These are phyloP conservation scores for Drosophila atroscutellata DNA, from an alignment of 2,888 invertebrate genomes.

Conservation along the genomic window DNA sequence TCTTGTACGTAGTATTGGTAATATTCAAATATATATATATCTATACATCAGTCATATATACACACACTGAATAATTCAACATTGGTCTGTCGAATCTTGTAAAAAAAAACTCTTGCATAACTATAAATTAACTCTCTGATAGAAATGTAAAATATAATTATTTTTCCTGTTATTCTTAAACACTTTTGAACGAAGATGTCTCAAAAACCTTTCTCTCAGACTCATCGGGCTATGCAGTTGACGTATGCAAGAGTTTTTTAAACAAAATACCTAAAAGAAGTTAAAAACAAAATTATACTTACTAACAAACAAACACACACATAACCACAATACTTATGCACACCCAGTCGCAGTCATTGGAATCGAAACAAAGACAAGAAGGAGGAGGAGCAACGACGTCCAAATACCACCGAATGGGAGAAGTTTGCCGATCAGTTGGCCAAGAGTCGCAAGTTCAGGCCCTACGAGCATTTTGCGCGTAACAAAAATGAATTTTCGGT, in stretches of 20 bases:
- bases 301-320: slow-evolving; percentile 45
- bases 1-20: slow-evolving; percentile 73
- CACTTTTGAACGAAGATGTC: background rate
- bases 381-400: slow-evolving; percentile 57
- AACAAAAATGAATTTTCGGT: slow-evolving; percentile 69
- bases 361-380: slow-evolving; percentile 15
- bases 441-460: slow-evolving; percentile 77
- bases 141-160: background rate
- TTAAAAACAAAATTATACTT: slow-evolving; percentile 6
- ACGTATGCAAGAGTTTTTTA: slow-evolving; percentile 22
- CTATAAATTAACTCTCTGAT: background rate
- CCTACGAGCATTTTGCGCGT: slow-evolving; percentile 74
- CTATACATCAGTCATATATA: slow-evolving; percentile 1
- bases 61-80: background rate
- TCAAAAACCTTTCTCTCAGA: background rate
- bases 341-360: slow-evolving; percentile 40
- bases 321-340: slow-evolving; percentile 6
- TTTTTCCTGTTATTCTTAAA: background rate
- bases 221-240: background rate
- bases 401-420: slow-evolving; percentile 83
- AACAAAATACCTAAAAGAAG: background rate
- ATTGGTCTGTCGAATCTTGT: slow-evolving; percentile 22
- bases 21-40: slow-evolving; percentile 27
- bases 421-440: slow-evolving; percentile 82
- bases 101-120: slow-evolving; percentile 26